Base-by-base conservation (phyloP, 2,888 invertebrate species). In the Drosophila longiperda region DNA sequence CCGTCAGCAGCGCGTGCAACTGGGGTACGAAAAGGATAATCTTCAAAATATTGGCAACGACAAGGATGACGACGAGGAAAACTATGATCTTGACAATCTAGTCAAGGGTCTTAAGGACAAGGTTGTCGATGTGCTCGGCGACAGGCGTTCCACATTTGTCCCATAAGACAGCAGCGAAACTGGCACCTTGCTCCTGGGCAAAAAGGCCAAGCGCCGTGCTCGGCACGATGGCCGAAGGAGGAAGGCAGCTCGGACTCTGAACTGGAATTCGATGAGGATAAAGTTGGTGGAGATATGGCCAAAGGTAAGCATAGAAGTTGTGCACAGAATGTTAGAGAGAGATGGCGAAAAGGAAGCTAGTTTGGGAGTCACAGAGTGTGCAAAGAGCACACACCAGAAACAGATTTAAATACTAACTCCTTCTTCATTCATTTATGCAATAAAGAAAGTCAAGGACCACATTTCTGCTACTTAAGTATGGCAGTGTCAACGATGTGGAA, bases 181-280 rank as follows among this genome's bases (percentile, higher is more conserved):
- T 8, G 65, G 53, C 17, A 60, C 66, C 7, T 23, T 78, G 12
- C 63, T 80, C 0, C 33, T 92, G 32, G 93, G 93, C 40, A 93
- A 92, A 68, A 92, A 92, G 66, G 91, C 93, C 5, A 91, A 91
- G 34, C 89, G 93, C 20, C 91, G 93, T 7, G 91, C 92, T 4
- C 86, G 91, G 26, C 90, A 92, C 71, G 83, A 85, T n/a, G 74
- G 58, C 4, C 63, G 66, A 9, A 76, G 36, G 75, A 82, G 17
- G 75, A 78, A 0, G 86, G 82, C 68, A 82, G 82, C 45, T 90
- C 91, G 20, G 87, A 91, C 8, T 85, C 90, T 11, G 91, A 92
- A 7, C 66, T 80, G 3, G 87, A 86, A 26, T 91, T 87, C 23
- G 74, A 80, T 23, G 90, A 89, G 55, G 83, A 90, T 0, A 76